Conservation (phyloP, 2,797 vertebrate genomes). For the Sardinella longiceps region DNA sequence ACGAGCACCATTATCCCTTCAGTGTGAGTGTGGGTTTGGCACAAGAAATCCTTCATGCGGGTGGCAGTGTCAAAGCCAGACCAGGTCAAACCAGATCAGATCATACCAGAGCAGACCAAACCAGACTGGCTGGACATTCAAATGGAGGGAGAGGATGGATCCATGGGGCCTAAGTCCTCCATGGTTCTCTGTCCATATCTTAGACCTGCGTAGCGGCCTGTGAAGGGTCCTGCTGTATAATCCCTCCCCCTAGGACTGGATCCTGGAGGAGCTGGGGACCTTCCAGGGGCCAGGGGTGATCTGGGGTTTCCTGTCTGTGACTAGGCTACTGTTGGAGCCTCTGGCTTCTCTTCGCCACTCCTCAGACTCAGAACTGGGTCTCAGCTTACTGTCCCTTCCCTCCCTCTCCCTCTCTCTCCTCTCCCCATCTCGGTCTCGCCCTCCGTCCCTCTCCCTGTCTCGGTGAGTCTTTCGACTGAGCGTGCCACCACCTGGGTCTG, state of each 20-base stretch:
- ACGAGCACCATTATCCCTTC: not conserved
- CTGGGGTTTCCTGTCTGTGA: slow-evolving; percentile 76
- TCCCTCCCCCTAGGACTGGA: slow-evolving; percentile 72
- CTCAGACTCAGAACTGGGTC: slow-evolving; percentile 50
- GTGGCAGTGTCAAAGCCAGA: not conserved
- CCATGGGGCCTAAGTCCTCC: not conserved
- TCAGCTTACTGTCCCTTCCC: slow-evolving; percentile 60
- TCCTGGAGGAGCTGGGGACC: slow-evolving; percentile 83
- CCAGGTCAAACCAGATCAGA: not conserved
- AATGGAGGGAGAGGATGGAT: not conserved
- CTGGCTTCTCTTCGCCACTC: slow-evolving; percentile 61
- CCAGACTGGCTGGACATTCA: not conserved
- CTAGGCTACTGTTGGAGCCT: slow-evolving; percentile 70
- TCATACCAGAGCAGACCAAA: no score
- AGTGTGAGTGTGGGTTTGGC: not conserved
- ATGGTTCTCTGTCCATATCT: not conserved
- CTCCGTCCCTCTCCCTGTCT: slow-evolving; percentile 51
- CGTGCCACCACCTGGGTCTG: slow-evolving; percentile 47
- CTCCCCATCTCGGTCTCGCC: not conserved
- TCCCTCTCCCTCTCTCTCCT: slow-evolving; percentile 46
- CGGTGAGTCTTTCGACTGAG: slow-evolving; percentile 44
- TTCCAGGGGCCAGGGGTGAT: slow-evolving; percentile 96
- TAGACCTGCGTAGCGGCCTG: not conserved
- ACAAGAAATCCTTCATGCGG: slow-evolving; percentile 3
- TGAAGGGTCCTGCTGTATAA: slow-evolving; percentile 26